Base-by-base conservation (phyloP, 2,797 vertebrate species). In the Liparis tanakae region DNA sequence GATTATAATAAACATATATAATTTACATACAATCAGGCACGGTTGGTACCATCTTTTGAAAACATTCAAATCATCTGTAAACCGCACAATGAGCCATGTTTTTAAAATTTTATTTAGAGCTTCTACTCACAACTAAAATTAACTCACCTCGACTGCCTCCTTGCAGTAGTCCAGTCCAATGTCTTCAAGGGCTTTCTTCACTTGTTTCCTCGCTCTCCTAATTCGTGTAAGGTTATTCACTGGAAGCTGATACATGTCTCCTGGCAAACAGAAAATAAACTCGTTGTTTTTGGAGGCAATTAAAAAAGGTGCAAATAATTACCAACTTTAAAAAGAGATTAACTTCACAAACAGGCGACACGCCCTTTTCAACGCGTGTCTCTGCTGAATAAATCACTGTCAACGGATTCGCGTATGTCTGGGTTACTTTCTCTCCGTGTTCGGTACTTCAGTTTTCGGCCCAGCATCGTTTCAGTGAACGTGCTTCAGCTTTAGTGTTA, bases 161-260 rank as follows among this genome's bases (percentile, higher is more conserved):
- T 96, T 98, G 94, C 98, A 99, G 92, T 94, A 98, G 89, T 99
- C 97, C 89, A 99, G 93, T 86, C 98, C 98, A 93, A 99, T 99
- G 91, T 99, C 98, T 91, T 95, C 96, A 88, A 99, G 95, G 67
- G 97, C 94, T 91, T 94, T 97, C 91, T 99, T 99, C 89, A 99
- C 98, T 91, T 96, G 96, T 93, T 97, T 99, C 92, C 98, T 96
- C 85, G 98, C 98, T 95, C 96, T 98, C 91, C 98, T 96, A 94
- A 99, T 96, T 94, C 96, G 97, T 90, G 96, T 94, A 79, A 99
- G 96, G 92, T 99, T 99, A 94, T 99, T 98, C 89, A 99, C 98
- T 81, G 98, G 98, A 92, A 98, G 97, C 79, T 99, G 98, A 95
- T 98, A 99, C 98, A 99, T 99, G 93, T 94, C 96, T 95, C 93